Evolutionary conservation across 1,140 invertebrate genomes (phyloP).

Genomic region (Trichogramma pretiosum): DNA sequence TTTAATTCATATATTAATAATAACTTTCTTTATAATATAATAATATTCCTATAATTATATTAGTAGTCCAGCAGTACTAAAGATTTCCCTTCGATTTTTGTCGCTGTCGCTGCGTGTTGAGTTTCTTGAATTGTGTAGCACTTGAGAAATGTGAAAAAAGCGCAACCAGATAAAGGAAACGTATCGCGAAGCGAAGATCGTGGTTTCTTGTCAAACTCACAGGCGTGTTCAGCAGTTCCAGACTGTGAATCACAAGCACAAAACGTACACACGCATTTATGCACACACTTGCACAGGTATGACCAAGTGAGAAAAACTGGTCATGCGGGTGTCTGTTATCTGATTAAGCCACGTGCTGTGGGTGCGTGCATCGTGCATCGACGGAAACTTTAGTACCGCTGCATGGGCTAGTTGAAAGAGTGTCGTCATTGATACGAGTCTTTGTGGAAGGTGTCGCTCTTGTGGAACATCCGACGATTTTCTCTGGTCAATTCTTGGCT

Average conservation of each 20-base stretch:
- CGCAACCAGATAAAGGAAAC: background rate
- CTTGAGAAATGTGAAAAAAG: background rate
- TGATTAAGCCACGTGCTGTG: constrained; percentile 13
- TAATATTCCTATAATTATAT: background rate
- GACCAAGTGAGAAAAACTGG: too few relatives aligned
- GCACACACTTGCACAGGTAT: too few relatives aligned
- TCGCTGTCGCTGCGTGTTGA: background rate
- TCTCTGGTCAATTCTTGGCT: constrained; percentile 52
- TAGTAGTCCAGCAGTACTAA: constrained; percentile 15
- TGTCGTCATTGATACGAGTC: constrained; percentile 68
- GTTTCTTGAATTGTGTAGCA: background rate
- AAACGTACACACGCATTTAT: too few relatives aligned
- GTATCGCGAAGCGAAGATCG: background rate
- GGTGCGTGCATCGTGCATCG: constrained; percentile 27
- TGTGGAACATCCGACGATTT: constrained; percentile 62
- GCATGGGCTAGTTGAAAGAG: constrained; percentile 54
- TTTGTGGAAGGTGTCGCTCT: constrained; percentile 66
- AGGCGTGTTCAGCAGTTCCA: background rate
- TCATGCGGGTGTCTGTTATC: too few relatives aligned
- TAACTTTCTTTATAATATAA: too few relatives aligned
- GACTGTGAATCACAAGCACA: background rate
- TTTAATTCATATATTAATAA: too few relatives aligned
- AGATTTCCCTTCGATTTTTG: constrained; percentile 2
- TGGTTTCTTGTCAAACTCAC: constrained; percentile 5
- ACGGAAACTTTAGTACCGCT: constrained; percentile 43